phyloP scores from a whole-genome alignment of 1,140 invertebrate genomes.

The Maniola jurtina region DNA sequence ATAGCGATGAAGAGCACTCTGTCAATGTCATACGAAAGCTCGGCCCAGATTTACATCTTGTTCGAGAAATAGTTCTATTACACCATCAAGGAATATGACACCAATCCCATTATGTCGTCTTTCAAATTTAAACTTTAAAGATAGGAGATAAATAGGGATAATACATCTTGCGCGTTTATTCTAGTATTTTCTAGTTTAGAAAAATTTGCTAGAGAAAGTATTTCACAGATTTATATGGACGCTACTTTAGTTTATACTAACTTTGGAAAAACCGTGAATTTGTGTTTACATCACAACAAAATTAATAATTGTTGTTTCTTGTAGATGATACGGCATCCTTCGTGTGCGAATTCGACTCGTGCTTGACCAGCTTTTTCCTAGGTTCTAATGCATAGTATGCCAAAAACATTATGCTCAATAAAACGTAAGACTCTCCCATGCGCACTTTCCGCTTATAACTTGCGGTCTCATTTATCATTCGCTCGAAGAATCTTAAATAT shows the following conservation, averaged over 20 bases:
- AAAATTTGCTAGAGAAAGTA: slow-evolving; percentile 7
- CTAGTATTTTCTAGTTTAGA: slow-evolving; percentile 14
- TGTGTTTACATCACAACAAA: too few species aligned
- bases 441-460: slow-evolving; percentile 15
- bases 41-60: slow-evolving; percentile 32
- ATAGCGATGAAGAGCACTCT: slow-evolving; percentile 30
- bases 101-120: slow-evolving; percentile 15
- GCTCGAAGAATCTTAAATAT: slow-evolving; percentile 30
- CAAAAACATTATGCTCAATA: too few species aligned
- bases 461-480: slow-evolving; percentile 14
- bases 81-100: slow-evolving; percentile 1
- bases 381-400: too few species aligned
- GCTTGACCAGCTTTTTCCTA: too few species aligned
- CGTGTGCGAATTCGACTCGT: too few species aligned
- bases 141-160: slow-evolving; percentile 11
- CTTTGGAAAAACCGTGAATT: too few species aligned
- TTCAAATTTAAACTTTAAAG: slow-evolving; percentile 3
- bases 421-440: too few species aligned
- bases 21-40: slow-evolving; percentile 30
- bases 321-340: too few species aligned
- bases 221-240: background rate
- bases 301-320: too few species aligned
- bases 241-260: too few species aligned
- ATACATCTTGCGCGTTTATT: slow-evolving; percentile 1
- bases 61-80: slow-evolving; percentile 29